Percentiles rank a stretch among this genome's conserved stretches.
phyloP scores from a whole-genome alignment of 2,113 vertebrate genomes.

The Chrysochloris asiatica region DNA sequence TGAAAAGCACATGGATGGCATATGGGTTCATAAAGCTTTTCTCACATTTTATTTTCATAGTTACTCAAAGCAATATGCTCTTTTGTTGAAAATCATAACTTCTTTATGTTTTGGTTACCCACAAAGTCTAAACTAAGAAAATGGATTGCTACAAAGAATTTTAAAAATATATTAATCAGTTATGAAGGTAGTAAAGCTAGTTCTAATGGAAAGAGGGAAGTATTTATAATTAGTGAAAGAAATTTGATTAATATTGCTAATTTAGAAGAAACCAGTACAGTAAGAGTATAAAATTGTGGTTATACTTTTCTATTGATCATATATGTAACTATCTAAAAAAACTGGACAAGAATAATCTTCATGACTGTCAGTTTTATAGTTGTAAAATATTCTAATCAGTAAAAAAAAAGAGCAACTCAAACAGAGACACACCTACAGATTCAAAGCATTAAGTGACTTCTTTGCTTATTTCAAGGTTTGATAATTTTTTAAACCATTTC shows the following conservation, averaged over 20 bases:
- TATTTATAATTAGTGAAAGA: background rate
- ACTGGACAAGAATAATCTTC: background rate
- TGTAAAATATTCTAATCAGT: background rate
- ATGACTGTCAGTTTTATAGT: background rate
- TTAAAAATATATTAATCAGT: too few relatives aligned
- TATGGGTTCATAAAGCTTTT: slow-evolving; percentile 8
- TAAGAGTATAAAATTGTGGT: background rate
- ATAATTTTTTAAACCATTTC: background rate
- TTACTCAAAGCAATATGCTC: background rate
- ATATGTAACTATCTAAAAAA: background rate
- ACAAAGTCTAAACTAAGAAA: slow-evolving; percentile 16
- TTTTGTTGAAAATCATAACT: background rate
- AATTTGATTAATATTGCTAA: background rate
- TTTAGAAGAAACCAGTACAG: background rate
- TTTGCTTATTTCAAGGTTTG: background rate
- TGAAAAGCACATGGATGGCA: slow-evolving; percentile 46
- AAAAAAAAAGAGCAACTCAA: background rate
- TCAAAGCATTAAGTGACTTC: background rate
- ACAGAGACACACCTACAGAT: background rate
- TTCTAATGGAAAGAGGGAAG: background rate
- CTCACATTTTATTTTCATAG: background rate
- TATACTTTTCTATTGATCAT: background rate
- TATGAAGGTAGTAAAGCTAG: background rate
- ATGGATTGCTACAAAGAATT: background rate
- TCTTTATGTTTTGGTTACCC: background rate